Conservation (phyloP, 2,113 vertebrate species). For the Pangasianodon gigas region DNA sequence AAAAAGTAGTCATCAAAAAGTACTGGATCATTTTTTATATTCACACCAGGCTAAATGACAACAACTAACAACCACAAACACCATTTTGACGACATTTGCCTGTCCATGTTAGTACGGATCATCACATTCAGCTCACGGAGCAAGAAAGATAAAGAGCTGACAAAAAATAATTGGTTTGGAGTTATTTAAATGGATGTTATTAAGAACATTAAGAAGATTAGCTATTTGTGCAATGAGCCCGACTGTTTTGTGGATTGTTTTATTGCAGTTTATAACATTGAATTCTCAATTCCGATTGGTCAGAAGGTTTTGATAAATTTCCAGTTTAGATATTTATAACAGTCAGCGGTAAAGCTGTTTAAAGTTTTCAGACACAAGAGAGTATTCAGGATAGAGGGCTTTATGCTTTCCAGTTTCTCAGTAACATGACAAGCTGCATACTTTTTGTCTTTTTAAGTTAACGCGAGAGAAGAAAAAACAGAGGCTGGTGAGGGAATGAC, state of each 20-base stretch:
- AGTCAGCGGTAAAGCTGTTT: not conserved
- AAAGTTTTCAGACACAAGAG: not conserved
- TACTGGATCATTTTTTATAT: not conserved
- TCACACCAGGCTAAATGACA: not conserved
- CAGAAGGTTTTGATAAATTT: not conserved
- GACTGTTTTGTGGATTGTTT: not conserved
- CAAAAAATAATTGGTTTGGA: not conserved
- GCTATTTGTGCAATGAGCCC: not conserved
- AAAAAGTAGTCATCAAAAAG: not conserved
- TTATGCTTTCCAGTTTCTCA: not conserved
- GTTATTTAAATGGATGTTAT: not conserved
- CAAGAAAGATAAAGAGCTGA: not conserved
- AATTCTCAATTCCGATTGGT: not conserved
- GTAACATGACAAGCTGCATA: not conserved
- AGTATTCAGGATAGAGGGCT: not conserved
- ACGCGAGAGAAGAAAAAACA: not conserved
- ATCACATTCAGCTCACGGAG: not conserved
- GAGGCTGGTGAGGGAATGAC: not conserved
- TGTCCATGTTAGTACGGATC: not conserved
- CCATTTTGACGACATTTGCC: not conserved
- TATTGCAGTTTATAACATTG: not conserved
- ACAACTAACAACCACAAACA: not conserved
- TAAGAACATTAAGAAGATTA: not conserved
- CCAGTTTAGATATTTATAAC: not conserved
- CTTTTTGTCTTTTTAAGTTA: not conserved